These are phyloP conservation scores for Orussus abietinus DNA, from an alignment of 1,140 invertebrate species.

Conservation along the genomic window DNA sequence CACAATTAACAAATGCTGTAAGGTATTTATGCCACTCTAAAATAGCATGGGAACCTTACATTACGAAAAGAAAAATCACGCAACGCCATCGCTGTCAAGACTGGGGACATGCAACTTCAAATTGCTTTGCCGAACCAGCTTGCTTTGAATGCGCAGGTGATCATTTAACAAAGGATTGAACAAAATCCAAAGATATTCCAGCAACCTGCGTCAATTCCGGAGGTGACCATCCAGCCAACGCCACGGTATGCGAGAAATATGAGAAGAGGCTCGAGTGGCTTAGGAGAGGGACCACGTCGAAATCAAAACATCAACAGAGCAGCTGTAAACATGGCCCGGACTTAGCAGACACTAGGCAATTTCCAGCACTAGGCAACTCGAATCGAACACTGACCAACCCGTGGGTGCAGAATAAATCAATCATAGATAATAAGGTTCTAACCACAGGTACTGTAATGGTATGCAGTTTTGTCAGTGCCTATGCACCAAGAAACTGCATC, in stretches of 20 bases:
- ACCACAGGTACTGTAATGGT: too few relatives aligned
- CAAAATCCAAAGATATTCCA: conserved; percentile 16
- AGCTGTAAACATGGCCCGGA: too few relatives aligned
- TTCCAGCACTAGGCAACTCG: too few relatives aligned
- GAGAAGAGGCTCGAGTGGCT: conserved; percentile 5
- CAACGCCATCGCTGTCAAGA: conserved; percentile 38
- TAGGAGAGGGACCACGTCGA: too few relatives aligned
- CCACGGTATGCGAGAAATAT: conserved; percentile 16
- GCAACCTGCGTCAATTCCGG: conserved; percentile 34
- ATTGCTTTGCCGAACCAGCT: conserved; percentile 25
- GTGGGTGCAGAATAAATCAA: too few relatives aligned
- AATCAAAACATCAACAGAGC: too few relatives aligned
- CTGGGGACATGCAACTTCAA: conserved; percentile 33
- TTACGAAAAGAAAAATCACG: conserved; percentile 21
- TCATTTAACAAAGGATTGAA: conserved; percentile 32
- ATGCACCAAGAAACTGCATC: too few relatives aligned
- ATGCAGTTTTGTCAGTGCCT: too few relatives aligned
- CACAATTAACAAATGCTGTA: conserved; percentile 11
- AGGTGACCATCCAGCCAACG: conserved; percentile 30
- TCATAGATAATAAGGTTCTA: too few relatives aligned
- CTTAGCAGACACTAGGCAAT: too few relatives aligned
- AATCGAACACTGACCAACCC: too few relatives aligned
- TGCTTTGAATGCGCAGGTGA: conserved; percentile 37
- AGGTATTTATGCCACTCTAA: conserved; percentile 13
- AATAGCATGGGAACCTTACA: conserved; percentile 26